These are phyloP conservation scores for Chrysolina americana DNA, from an alignment of 2,888 invertebrate genomes.

Conservation along the genomic window DNA sequence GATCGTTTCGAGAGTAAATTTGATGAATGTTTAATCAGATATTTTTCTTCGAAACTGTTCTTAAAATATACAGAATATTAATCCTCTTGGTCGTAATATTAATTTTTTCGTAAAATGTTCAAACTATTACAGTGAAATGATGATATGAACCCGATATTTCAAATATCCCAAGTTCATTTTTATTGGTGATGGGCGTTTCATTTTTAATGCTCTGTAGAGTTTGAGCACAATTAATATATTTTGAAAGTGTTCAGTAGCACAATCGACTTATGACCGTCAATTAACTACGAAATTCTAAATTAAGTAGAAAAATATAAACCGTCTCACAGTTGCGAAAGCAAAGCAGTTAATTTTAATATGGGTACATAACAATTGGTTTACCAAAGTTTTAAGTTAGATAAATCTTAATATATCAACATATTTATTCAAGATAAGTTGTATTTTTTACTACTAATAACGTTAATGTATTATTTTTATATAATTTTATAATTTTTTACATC, in stretches of 20 bases:
- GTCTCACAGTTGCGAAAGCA: slow-evolving; percentile 14
- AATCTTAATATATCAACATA: slow-evolving; percentile 62
- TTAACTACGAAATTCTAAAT: slow-evolving; percentile 50
- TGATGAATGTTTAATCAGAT: neutral
- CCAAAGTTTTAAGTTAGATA: slow-evolving; percentile 65
- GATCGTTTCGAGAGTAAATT: too few species aligned
- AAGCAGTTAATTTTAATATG: slow-evolving; percentile 52
- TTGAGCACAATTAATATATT: neutral
- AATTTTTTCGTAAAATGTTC: too few species aligned
- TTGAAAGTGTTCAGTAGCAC: slow-evolving; percentile 20
- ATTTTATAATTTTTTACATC: slow-evolving; percentile 66
- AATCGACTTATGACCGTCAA: slow-evolving; percentile 28
- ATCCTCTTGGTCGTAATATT: too few species aligned
- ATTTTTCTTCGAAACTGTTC: neutral
- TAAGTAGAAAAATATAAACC: slow-evolving; percentile 22
- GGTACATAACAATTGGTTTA: slow-evolving; percentile 65
- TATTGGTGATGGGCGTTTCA: neutral
- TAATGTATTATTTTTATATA: slow-evolving; percentile 66
- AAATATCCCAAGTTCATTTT: too few species aligned
- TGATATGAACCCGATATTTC: too few species aligned
- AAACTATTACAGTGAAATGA: too few species aligned
- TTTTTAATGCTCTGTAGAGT: slow-evolving; percentile 4
- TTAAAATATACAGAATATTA: neutral
- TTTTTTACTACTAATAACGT: slow-evolving; percentile 60
- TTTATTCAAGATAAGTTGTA: slow-evolving; percentile 63